Evolutionary conservation across 2,888 invertebrate species (phyloP), one percentile per base, ranked within the genome.

Genomic region (Phyllotreta striolata): DNA sequence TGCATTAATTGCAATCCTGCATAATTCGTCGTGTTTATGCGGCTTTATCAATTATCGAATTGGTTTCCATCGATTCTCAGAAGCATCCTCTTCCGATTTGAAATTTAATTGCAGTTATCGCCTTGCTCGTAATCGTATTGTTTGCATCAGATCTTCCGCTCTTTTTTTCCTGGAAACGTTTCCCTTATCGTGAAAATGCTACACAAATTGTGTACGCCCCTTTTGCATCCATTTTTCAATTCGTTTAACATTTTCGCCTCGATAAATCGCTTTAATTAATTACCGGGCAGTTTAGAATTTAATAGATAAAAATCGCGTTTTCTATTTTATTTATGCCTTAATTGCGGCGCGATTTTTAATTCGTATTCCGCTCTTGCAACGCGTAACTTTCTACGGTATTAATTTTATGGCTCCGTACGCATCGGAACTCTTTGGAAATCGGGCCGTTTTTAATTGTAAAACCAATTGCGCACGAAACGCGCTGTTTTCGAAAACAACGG

Each of bases 401-500:
- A 58, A 63, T 63, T 57, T 63, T 52, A 57, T 57, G 24, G 62
- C 52, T 51, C 13, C 13, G 35, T 58, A 57, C 63, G 57, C 54
- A 46, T 54, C 63, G 54, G 58, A 54, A 57, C 62, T 57, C 38
- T 63, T 57, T 56, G 56, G 44, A 57, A 58, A 51, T 63, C 39
- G 13, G 12, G 14, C 35, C 12, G 41, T 39, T 41, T 13, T 10
- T 38, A 49, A 34, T 12, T 14, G 34, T 59, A 24, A 24, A 24
- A 3, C 24, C 24, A 24, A 24, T 24, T 24, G 24, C 4, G 24
- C 24, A 49, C 40, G 12, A 43, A 55, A 12, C 55, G 38, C 49
- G 41, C 49, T 49, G 40, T 49, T 46, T 57, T 49, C 34, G 47
- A 49, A 58, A 58, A 58, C 49, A 58, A 58, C 24, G 10, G 8